phyloP scores from a whole-genome alignment of 1,140 invertebrate genomes.

The Zaprionus camerounensis region DNA sequence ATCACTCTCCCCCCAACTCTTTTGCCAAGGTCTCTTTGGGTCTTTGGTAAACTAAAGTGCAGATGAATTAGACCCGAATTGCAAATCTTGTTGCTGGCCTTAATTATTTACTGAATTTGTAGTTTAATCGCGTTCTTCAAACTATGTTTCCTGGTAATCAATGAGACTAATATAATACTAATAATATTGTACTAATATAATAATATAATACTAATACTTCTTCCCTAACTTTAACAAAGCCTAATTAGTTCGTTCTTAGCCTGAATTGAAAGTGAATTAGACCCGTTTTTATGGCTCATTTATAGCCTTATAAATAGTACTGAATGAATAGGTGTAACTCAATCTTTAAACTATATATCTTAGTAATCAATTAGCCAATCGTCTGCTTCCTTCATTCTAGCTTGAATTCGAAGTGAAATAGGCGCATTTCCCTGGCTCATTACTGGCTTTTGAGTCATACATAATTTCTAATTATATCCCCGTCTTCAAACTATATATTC shows the following conservation, averaged over 20 bases:
- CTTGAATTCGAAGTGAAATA: neutral
- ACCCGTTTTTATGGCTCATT: neutral
- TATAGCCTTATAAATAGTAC: too few species aligned
- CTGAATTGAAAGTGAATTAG: neutral
- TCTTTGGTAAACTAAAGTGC: neutral
- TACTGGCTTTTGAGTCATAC: neutral
- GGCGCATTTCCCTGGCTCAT: neutral
- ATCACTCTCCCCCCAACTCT: neutral
- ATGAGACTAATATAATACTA: too few species aligned
- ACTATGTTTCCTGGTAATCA: neutral
- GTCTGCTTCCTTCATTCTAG: neutral
- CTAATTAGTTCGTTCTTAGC: too few species aligned
- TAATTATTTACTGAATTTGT: neutral
- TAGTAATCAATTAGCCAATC: neutral
- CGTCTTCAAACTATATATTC: neutral
- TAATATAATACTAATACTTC: too few species aligned
- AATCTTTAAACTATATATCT: neutral
- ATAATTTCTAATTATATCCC: too few species aligned
- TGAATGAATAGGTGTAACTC: neutral
- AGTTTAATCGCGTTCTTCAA: neutral
- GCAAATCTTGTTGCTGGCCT: neutral
- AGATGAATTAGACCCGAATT: neutral
- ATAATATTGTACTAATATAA: too few species aligned
- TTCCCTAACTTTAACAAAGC: accelerated
- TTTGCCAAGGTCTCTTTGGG: neutral